These are phyloP conservation scores for Pantherophis guttatus DNA, from an alignment of 2,113 vertebrate genomes.

Conservation along the genomic window DNA sequence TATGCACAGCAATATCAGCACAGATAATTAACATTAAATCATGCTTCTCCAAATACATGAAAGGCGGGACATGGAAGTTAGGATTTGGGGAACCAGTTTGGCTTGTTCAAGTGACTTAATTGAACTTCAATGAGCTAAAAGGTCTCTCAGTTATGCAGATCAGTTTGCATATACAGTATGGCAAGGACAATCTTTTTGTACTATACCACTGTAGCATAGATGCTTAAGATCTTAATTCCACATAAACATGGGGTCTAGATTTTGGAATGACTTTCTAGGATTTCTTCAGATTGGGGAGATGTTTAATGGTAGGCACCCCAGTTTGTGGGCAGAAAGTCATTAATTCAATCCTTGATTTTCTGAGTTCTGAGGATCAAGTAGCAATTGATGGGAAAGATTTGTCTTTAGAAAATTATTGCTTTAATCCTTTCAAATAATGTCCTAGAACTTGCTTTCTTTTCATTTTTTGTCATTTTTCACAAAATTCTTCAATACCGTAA, in stretches of 20 bases:
- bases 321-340: background rate
- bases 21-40: conserved; percentile 62
- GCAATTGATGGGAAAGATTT: background rate
- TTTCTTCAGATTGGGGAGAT: background rate
- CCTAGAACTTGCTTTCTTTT: background rate
- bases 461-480: background rate
- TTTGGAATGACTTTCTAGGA: conserved; percentile 3
- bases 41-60: conserved; percentile 58
- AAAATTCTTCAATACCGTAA: background rate
- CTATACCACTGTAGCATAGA: conserved; percentile 34
- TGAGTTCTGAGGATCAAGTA: background rate
- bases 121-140: conserved; percentile 46
- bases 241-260: conserved; percentile 30
- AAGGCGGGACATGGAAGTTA: conserved; percentile 1
- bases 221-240: conserved; percentile 55
- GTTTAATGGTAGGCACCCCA: background rate
- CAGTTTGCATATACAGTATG: conserved; percentile 40
- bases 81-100: conserved; percentile 56
- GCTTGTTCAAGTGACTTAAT: conserved; percentile 58
- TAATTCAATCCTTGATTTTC: background rate
- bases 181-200: conserved; percentile 54
- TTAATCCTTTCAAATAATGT: background rate
- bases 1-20: conserved; percentile 39
- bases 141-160: conserved; percentile 48
- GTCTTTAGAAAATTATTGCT: background rate